Evolutionary conservation across 2,888 invertebrate species (phyloP).

Genomic region (Papilio gigon): DNA sequence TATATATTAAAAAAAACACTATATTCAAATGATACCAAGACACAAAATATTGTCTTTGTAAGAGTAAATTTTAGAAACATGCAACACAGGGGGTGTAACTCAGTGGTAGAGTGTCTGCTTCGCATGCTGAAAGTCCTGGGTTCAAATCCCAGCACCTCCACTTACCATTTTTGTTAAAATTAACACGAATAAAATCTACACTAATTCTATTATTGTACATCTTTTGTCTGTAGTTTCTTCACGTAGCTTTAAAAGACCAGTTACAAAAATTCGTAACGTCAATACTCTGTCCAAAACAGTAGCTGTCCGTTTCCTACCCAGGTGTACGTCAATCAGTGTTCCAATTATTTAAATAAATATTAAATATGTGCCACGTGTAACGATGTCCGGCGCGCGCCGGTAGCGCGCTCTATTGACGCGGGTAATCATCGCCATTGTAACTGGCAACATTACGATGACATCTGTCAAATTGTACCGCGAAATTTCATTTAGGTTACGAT

Average conservation of each 20-base stretch:
- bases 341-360: slow-evolving; percentile 33
- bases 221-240: neutral
- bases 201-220: neutral
- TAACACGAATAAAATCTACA: neutral
- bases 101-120: slow-evolving; percentile 85
- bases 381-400: slow-evolving; percentile 55
- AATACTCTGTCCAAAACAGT: neutral
- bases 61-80: neutral
- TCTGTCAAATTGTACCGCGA: slow-evolving; percentile 25
- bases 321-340: slow-evolving; percentile 37
- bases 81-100: slow-evolving; percentile 72
- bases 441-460: slow-evolving; percentile 35
- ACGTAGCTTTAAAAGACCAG: neutral
- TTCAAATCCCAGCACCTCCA: slow-evolving; percentile 86
- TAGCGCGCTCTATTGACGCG: slow-evolving; percentile 61
- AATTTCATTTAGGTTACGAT: slow-evolving; percentile 15
- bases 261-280: neutral
- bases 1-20: neutral
- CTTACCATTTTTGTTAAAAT: slow-evolving; percentile 21
- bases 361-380: slow-evolving; percentile 36
- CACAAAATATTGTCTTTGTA: neutral
- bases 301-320: slow-evolving; percentile 19
- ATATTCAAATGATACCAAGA: neutral
- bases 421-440: slow-evolving; percentile 49
- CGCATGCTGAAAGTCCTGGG: slow-evolving; percentile 86